Percentiles rank a stretch among this genome's conserved stretches.
phyloP scores from a whole-genome alignment of 2,113 vertebrate species.

The Phalacrocorax pelagicus region DNA sequence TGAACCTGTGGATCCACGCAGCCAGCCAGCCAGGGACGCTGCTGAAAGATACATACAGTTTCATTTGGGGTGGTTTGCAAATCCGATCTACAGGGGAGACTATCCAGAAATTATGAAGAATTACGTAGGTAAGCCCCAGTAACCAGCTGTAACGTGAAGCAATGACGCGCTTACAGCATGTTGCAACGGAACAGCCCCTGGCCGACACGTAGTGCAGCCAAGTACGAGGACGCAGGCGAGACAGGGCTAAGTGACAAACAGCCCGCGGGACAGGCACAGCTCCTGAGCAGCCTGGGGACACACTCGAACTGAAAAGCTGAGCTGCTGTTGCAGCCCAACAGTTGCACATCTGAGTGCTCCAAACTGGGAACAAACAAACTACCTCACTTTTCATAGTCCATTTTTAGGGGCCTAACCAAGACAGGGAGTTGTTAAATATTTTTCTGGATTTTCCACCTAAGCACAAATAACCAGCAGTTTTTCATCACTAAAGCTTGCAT shows the following conservation, averaged over 20 bases:
- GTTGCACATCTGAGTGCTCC: background rate
- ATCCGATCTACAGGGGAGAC: conserved; percentile 91
- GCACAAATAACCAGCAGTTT: background rate
- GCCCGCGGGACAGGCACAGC: accelerated
- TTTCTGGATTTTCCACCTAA: background rate
- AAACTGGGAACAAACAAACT: background rate
- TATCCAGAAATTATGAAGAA: conserved; percentile 96
- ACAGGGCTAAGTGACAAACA: background rate
- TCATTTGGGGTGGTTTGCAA: conserved; percentile 93
- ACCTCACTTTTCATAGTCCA: background rate
- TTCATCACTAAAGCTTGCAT: background rate
- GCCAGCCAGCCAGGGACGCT: conserved; percentile 84
- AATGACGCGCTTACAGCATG: background rate
- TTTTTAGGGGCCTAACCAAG: background rate
- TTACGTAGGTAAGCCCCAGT: conserved; percentile 77
- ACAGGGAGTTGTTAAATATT: background rate
- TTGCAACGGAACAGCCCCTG: background rate
- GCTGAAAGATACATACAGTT: conserved; percentile 93
- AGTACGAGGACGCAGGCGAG: background rate
- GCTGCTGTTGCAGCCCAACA: background rate
- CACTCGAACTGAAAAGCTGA: background rate
- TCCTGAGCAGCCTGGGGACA: background rate
- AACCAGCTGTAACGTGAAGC: accelerated
- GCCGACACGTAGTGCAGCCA: accelerated
- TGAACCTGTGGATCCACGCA: conserved; percentile 87